phyloP scores from a whole-genome alignment of 2,888 invertebrate genomes.

The Acholoe squamosa region DNA sequence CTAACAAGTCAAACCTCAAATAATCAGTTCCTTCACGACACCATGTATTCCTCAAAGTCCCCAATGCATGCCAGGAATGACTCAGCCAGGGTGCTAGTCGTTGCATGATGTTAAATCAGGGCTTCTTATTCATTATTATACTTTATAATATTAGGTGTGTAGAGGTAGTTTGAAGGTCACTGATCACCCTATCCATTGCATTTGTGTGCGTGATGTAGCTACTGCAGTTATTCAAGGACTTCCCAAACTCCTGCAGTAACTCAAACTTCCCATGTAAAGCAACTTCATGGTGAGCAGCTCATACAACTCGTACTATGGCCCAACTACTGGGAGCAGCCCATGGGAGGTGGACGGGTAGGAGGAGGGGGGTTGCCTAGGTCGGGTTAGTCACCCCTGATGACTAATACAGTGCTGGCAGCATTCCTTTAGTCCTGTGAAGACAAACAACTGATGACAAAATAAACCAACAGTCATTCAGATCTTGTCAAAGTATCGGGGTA shows the following conservation, averaged over 20 bases:
- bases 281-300: not conserved
- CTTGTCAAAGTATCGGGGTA: too few relatives aligned
- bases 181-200: not conserved
- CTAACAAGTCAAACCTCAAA: not conserved
- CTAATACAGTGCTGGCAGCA: not conserved
- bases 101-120: too few relatives aligned
- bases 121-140: too few relatives aligned
- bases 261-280: not conserved
- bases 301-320: not conserved
- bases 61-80: not conserved
- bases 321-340: too few relatives aligned
- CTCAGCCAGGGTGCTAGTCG: too few relatives aligned
- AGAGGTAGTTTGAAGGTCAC: too few relatives aligned
- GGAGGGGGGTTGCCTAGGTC: not conserved
- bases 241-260: conserved; percentile 17
- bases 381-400: conserved; percentile 15
- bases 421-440: too few relatives aligned
- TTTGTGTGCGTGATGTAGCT: not conserved
- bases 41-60: not conserved
- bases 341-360: too few relatives aligned
- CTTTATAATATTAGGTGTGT: too few relatives aligned
- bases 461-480: too few relatives aligned
- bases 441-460: too few relatives aligned
- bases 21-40: not conserved
- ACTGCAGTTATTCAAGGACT: not conserved